Conservation (phyloP, 2,797 vertebrate species). For the Furcifer pardalis region DNA sequence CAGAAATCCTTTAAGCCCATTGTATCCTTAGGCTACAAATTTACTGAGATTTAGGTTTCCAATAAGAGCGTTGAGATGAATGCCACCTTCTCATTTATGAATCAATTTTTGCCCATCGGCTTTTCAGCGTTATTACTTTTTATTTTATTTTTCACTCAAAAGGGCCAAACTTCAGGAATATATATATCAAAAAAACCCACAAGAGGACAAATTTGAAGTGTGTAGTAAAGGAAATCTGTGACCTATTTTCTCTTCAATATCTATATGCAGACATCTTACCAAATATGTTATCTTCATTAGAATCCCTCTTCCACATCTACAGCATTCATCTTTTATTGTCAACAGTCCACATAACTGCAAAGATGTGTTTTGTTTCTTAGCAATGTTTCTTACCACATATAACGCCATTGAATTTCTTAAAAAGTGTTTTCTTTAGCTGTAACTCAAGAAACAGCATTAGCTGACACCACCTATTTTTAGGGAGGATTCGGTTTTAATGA, state of each 20-base stretch:
- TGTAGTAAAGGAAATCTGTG: slow-evolving; percentile 29
- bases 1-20: slow-evolving; percentile 99
- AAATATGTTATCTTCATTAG: neutral
- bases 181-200: neutral
- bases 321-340: slow-evolving; percentile 31
- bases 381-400: slow-evolving; percentile 24
- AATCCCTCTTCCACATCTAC: slow-evolving; percentile 16
- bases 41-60: slow-evolving; percentile 97
- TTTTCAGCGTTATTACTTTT: slow-evolving; percentile 85
- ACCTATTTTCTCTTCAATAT: slow-evolving; percentile 4
- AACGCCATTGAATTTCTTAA: slow-evolving; percentile 1
- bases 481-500: slow-evolving; percentile 31
- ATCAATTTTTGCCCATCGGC: slow-evolving; percentile 92
- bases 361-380: slow-evolving; percentile 34
- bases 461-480: slow-evolving; percentile 40
- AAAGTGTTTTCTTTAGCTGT: slow-evolving; percentile 47
- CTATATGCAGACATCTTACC: slow-evolving; percentile 12
- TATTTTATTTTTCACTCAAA: slow-evolving; percentile 80
- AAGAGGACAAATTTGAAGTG: slow-evolving; percentile 30
- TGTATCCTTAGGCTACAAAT: slow-evolving; percentile 96
- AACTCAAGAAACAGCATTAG: slow-evolving; percentile 41
- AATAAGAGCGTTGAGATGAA: slow-evolving; percentile 94
- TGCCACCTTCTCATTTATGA: slow-evolving; percentile 95
- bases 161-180: slow-evolving; percentile 65
- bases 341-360: slow-evolving; percentile 31